phyloP scores from a whole-genome alignment of 2,888 invertebrate species.

The Microplitis manilae region DNA sequence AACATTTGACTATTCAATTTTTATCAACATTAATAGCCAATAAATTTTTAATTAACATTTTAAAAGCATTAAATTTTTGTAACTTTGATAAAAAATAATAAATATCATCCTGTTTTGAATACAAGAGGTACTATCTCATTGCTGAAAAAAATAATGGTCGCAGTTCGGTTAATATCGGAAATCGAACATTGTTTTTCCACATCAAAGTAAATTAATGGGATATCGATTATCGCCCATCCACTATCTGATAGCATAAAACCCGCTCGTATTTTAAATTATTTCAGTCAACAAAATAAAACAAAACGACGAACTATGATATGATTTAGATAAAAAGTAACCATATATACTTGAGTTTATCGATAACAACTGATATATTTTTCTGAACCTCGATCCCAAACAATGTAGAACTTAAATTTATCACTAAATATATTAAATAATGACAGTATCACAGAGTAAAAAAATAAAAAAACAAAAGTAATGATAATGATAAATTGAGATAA shows the following conservation, averaged over 20 bases:
- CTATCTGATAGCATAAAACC: neutral
- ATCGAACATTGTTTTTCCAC: neutral
- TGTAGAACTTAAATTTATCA: neutral
- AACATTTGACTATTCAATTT: too few species aligned
- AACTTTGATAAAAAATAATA: too few species aligned
- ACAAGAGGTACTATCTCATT: neutral
- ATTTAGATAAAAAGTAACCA: too few species aligned
- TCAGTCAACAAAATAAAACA: neutral
- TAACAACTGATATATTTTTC: too few species aligned
- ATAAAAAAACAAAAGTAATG: constrained; percentile 25
- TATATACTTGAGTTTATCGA: too few species aligned
- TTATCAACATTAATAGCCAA: too few species aligned
- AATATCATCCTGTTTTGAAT: neutral
- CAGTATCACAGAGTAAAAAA: constrained; percentile 19
- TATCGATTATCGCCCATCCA: neutral
- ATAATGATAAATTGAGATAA: neutral
- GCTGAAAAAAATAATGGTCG: neutral
- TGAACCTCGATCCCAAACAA: too few species aligned
- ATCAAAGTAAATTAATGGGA: neutral
- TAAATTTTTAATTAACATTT: too few species aligned
- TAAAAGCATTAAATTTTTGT: too few species aligned
- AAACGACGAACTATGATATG: neutral
- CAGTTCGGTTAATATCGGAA: neutral
- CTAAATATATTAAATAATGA: neutral
- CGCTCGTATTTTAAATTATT: neutral